Conservation (phyloP, 2,888 invertebrate genomes). For the Chelonus formosanus region DNA sequence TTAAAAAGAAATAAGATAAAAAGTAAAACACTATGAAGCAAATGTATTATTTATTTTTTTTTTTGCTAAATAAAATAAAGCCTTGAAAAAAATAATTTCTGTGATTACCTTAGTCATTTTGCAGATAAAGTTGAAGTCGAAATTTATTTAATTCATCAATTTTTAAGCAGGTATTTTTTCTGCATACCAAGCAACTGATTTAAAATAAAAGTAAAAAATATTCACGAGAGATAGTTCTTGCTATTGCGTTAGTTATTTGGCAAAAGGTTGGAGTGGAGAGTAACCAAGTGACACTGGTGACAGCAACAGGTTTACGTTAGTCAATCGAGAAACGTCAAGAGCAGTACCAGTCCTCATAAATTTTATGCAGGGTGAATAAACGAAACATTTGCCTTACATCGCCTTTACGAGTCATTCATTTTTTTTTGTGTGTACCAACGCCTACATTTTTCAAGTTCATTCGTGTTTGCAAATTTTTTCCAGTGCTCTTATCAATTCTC, state of each 20-base stretch:
- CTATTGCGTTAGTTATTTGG: neutral
- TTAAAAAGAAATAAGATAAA: no score
- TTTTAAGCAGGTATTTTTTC: no score
- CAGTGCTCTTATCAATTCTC: no score
- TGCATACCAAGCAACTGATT: no score
- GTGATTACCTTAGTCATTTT: no score
- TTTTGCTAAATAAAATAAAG: no score
- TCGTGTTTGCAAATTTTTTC: neutral
- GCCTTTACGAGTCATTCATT: conserved; percentile 14
- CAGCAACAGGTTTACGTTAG: conserved; percentile 32
- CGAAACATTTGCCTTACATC: conserved; percentile 38
- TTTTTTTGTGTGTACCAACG: conserved; percentile 31
- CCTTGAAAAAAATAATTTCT: no score
- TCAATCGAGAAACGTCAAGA: conserved; percentile 18
- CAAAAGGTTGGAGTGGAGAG: neutral
- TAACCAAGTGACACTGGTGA: neutral
- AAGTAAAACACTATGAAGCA: no score
- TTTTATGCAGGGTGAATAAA: conserved; percentile 40
- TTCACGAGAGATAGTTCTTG: neutral
- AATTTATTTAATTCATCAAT: no score
- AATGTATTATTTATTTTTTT: no score
- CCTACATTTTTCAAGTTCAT: conserved; percentile 17
- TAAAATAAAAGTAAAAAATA: no score
- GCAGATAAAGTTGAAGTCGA: no score
- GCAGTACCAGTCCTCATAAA: conserved; percentile 33